Percentiles rank a stretch among this genome's conserved stretches.
phyloP scores from a whole-genome alignment of 2,113 vertebrate genomes.

The Phrynocephalus versicolor region DNA sequence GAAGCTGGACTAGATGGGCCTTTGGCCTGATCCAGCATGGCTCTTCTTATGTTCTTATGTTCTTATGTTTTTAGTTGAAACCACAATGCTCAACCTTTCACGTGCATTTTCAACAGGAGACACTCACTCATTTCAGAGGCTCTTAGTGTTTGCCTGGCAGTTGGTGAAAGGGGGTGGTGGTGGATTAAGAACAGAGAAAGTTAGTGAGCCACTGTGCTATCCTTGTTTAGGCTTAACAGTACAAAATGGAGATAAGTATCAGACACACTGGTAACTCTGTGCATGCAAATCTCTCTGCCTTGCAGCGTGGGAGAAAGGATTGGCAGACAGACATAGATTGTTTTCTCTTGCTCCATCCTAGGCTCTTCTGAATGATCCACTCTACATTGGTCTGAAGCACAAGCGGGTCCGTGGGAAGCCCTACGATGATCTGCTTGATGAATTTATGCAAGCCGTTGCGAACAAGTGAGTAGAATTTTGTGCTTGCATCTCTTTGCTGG shows the following conservation, averaged over 20 bases:
- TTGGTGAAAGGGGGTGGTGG: no score
- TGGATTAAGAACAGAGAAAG: background rate
- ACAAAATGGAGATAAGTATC: background rate
- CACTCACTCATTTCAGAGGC: background rate
- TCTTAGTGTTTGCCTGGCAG: background rate
- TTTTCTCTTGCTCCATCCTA: slow-evolving; percentile 66
- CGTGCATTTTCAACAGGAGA: no score
- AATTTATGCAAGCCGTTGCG: slow-evolving; percentile 97
- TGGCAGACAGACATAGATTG: slow-evolving; percentile 16
- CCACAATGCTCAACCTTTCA: no score
- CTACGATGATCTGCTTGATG: slow-evolving; percentile 93
- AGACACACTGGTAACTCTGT: background rate
- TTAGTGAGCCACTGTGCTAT: background rate
- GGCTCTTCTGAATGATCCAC: slow-evolving; percentile 89
- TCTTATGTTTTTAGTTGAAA: no score
- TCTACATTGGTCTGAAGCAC: slow-evolving; percentile 97
- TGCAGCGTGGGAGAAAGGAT: background rate
- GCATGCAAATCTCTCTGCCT: slow-evolving; percentile 27
- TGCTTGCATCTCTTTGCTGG: slow-evolving; percentile 20
- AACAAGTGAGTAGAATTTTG: slow-evolving; percentile 84
- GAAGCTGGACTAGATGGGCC: no score
- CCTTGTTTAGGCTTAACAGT: background rate
- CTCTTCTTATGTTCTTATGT: no score
- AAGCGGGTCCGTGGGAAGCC: slow-evolving; percentile 89
- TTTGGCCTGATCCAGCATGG: no score